A percentile compares a stretch with the other conserved stretches of the same genome.
phyloP scores from a whole-genome alignment of 2,797 vertebrate species.

The Chromis chromis region DNA sequence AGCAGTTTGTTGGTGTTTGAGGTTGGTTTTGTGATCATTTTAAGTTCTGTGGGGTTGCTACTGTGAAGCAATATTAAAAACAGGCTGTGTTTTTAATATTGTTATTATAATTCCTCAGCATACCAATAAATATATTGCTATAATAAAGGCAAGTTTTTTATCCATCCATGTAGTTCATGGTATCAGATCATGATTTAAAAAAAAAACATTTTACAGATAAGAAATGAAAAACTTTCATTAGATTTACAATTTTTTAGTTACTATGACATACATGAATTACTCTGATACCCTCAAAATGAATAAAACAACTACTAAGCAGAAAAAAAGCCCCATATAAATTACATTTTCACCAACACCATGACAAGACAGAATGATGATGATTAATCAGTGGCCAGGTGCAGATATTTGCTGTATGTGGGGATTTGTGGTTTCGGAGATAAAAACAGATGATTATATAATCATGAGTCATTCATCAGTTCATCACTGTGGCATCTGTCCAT shows the following conservation, averaged over 20 bases:
- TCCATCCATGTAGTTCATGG: too few relatives aligned
- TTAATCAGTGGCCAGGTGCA: slow-evolving; percentile 45
- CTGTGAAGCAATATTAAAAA: too few relatives aligned
- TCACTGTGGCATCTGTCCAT: slow-evolving; percentile 69
- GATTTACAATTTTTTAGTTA: not conserved
- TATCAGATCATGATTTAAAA: too few relatives aligned
- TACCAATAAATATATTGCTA: not conserved
- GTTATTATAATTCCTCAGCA: not conserved
- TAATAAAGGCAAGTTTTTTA: too few relatives aligned
- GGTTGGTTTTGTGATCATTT: not conserved
- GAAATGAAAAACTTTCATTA: too few relatives aligned
- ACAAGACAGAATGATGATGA: slow-evolving; percentile 37
- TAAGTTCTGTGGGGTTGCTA: too few relatives aligned
- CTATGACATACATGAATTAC: not conserved
- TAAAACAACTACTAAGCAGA: not conserved
- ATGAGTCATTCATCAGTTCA: slow-evolving; percentile 62
- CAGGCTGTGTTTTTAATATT: too few relatives aligned
- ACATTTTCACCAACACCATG: slow-evolving; percentile 5
- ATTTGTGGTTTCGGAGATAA: slow-evolving; percentile 42
- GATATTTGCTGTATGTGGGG: slow-evolving; percentile 36
- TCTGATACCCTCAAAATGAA: not conserved
- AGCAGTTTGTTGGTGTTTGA: not conserved
- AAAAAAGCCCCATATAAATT: not conserved
- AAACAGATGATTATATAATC: slow-evolving; percentile 64
- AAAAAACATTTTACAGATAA: too few relatives aligned